These are phyloP conservation scores for Allacma fusca DNA, from an alignment of 2,888 invertebrate genomes.

Conservation along the genomic window DNA sequence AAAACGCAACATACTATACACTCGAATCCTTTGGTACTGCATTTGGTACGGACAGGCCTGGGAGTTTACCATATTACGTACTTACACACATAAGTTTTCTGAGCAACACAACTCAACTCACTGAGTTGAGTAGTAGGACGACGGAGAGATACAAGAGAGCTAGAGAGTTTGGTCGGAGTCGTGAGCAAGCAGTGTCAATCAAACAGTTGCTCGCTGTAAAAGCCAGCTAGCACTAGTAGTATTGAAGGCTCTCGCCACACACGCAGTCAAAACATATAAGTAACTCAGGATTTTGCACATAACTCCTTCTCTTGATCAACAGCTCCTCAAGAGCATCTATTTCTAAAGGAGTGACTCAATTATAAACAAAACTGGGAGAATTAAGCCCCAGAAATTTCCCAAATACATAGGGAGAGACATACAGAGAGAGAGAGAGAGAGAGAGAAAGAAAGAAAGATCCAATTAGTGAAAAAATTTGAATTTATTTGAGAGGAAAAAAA, in stretches of 20 bases:
- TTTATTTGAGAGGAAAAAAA: not conserved
- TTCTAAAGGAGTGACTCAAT: slow-evolving; percentile 5
- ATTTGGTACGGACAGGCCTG: slow-evolving; percentile 1
- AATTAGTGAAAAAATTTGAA: not conserved
- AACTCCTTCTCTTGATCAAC: not conserved
- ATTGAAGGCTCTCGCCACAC: slow-evolving; percentile 37
- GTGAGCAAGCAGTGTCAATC: slow-evolving; percentile 56
- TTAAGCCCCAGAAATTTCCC: no score
- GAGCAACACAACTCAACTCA: slow-evolving; percentile 20
- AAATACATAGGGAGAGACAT: not conserved
- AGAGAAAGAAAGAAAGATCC: not conserved
- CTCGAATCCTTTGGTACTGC: not conserved
- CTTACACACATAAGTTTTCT: slow-evolving; percentile 14
- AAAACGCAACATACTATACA: not conserved
- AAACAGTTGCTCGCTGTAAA: slow-evolving; percentile 54
- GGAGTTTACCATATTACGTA: not conserved
- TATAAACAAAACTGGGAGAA: not conserved
- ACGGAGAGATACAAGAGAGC: not conserved
- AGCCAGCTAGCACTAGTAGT: slow-evolving; percentile 36
- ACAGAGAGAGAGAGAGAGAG: no score
- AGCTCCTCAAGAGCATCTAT: not conserved
- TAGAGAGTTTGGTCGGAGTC: slow-evolving; percentile 42
- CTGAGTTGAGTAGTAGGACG: slow-evolving; percentile 33
- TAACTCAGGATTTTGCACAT: slow-evolving; percentile 6
- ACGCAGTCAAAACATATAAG: slow-evolving; percentile 28